A percentile compares a stretch with the other conserved stretches of the same genome.
Evolutionary conservation across 1,140 invertebrate species (phyloP).

Genomic region (Saccostrea glomerata): DNA sequence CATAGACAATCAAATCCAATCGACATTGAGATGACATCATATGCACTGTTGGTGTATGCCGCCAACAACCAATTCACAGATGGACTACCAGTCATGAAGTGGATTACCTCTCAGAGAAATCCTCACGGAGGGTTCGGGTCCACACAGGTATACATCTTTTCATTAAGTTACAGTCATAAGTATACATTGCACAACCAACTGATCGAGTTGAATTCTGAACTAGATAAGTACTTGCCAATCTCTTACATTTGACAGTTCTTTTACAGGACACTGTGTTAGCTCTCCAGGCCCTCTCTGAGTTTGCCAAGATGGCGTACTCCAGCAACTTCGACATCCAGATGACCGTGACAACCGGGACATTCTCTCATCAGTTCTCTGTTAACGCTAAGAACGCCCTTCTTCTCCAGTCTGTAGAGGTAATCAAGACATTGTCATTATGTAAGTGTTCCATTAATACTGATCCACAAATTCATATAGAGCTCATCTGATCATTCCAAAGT

Average conservation of each 20-base stretch:
- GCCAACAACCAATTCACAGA: conserved; percentile 62
- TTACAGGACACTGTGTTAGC: conserved; percentile 80
- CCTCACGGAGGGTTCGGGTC: conserved; percentile 90
- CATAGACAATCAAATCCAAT: conserved; percentile 83
- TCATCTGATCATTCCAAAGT: too few species aligned
- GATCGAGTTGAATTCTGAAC: not conserved
- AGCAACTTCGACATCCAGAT: conserved; percentile 68
- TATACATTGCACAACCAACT: not conserved
- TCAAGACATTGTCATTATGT: too few species aligned
- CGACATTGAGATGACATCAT: conserved; percentile 92
- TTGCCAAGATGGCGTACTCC: conserved; percentile 67
- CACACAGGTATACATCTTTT: conserved; percentile 80
- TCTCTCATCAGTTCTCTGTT: conserved; percentile 66
- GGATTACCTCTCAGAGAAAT: conserved; percentile 91
- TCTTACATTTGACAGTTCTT: not conserved
- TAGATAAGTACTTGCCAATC: not conserved
- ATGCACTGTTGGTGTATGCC: conserved; percentile 85
- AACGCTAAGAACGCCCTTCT: conserved; percentile 71
- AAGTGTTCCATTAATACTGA: too few species aligned
- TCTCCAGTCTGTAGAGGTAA: conserved; percentile 73
- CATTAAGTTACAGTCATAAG: not conserved
- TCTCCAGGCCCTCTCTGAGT: conserved; percentile 79
- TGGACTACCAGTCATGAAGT: conserved; percentile 89
- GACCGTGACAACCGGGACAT: conserved; percentile 56
- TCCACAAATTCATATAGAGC: too few species aligned